These are phyloP conservation scores for Amblyjoppa proteus DNA, from an alignment of 2,888 invertebrate species.

Conservation along the genomic window DNA sequence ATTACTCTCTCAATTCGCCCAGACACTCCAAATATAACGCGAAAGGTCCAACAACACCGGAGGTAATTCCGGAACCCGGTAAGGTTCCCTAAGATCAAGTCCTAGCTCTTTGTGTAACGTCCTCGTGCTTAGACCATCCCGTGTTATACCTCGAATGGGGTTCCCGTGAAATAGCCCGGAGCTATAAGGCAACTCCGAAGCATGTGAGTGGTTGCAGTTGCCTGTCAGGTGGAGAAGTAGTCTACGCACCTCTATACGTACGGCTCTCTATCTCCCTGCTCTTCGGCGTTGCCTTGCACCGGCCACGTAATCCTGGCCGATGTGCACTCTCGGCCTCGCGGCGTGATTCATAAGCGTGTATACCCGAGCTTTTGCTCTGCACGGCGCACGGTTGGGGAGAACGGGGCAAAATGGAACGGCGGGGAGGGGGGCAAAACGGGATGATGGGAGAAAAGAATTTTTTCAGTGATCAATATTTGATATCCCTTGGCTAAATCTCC, in stretches of 20 bases:
- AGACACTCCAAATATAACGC: background rate
- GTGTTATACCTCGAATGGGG: slow-evolving; percentile 12
- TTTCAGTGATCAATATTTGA: too few species aligned
- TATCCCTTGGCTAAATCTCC: too few species aligned
- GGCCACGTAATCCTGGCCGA: slow-evolving; percentile 62
- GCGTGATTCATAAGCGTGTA: slow-evolving; percentile 57
- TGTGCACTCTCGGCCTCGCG: slow-evolving; percentile 57
- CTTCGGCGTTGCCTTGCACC: slow-evolving; percentile 43
- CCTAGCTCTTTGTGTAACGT: slow-evolving; percentile 18
- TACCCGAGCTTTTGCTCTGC: slow-evolving; percentile 4
- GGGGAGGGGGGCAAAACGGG: too few species aligned
- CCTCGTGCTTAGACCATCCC: slow-evolving; percentile 4
- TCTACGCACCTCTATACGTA: slow-evolving; percentile 16
- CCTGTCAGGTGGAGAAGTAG: slow-evolving; percentile 51
- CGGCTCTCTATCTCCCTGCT: slow-evolving; percentile 41
- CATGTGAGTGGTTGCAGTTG: slow-evolving; percentile 38
- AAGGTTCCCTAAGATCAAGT: slow-evolving; percentile 18
- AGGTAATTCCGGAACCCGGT: slow-evolving; percentile 18
- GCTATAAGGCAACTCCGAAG: slow-evolving; percentile 13
- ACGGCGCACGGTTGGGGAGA: too few species aligned
- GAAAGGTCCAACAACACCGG: background rate
- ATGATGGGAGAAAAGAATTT: too few species aligned
- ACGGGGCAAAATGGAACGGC: too few species aligned
- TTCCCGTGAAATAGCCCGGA: slow-evolving; percentile 25
- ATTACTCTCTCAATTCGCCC: too few species aligned